Evolutionary conservation across 2,888 invertebrate species (phyloP).

Genomic region (Galeruca laticollis): DNA sequence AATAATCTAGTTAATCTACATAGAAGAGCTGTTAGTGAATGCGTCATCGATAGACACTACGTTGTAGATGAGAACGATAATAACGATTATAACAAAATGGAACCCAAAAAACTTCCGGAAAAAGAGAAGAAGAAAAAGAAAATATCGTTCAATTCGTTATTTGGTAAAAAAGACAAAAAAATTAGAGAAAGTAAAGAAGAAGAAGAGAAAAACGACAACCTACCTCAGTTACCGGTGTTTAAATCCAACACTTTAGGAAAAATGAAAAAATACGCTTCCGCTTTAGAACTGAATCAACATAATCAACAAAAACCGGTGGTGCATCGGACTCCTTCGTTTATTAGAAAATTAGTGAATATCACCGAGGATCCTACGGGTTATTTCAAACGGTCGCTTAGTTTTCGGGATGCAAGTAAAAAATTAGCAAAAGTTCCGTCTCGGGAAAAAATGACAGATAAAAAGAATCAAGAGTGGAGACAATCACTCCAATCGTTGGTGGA

Average conservation of each 20-base stretch:
- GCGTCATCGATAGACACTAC: conserved; percentile 15
- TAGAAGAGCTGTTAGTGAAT: conserved; percentile 40
- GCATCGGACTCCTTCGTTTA: conserved; percentile 59
- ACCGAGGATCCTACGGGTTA: conserved; percentile 59
- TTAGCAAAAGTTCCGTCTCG: conserved; percentile 54
- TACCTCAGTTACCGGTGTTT: conserved; percentile 52
- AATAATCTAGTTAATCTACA: conserved; percentile 47
- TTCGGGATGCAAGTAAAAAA: conserved; percentile 60
- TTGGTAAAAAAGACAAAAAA: conserved; percentile 55
- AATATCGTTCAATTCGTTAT: conserved; percentile 56
- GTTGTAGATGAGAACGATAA: conserved; percentile 53
- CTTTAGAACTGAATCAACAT: conserved; percentile 55
- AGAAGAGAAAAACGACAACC: conserved; percentile 56
- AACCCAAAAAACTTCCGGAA: conserved; percentile 44
- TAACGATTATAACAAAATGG: conserved; percentile 33
- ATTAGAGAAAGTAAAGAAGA: conserved; percentile 53
- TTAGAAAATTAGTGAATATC: conserved; percentile 59
- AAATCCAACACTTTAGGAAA: conserved; percentile 47
- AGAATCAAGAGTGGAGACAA: conserved; percentile 67
- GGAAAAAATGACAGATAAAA: conserved; percentile 61
- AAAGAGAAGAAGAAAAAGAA: conserved; percentile 56
- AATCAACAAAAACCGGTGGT: conserved; percentile 36
- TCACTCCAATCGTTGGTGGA: conserved; percentile 70
- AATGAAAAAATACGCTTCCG: conserved; percentile 55
- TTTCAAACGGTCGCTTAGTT: conserved; percentile 62